Conservation (phyloP, 1,140 invertebrate species). For the Lasaia peninsularis region DNA sequence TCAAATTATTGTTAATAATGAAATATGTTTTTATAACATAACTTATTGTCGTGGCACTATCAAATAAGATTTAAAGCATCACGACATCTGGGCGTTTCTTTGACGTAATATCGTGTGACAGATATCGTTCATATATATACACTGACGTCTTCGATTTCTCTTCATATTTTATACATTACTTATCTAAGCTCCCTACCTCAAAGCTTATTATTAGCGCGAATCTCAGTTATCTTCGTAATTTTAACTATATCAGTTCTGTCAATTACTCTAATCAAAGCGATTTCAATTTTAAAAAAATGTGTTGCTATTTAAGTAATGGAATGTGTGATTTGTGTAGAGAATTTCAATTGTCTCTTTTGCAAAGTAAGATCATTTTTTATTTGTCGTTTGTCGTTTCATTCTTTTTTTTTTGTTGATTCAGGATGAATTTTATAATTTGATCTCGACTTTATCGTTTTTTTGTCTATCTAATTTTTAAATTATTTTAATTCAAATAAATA, state of each 20-base stretch:
- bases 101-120: constrained; percentile 70
- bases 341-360: constrained; percentile 57
- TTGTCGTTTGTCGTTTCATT: not conserved
- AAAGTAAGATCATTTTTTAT: constrained; percentile 49
- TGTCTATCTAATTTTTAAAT: too few species aligned
- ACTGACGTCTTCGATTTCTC: constrained; percentile 55
- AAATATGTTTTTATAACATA: constrained; percentile 35
- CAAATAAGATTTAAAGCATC: constrained; percentile 65
- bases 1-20: constrained; percentile 23
- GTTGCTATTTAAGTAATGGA: constrained; percentile 65
- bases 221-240: constrained; percentile 44
- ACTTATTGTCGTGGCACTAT: constrained; percentile 57
- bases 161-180: constrained; percentile 68
- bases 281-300: constrained; percentile 46
- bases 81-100: constrained; percentile 70
- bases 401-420: not conserved
- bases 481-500: too few species aligned
- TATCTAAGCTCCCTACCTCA: constrained; percentile 73
- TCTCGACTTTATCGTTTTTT: too few species aligned
- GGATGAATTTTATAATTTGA: not conserved
- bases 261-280: not conserved
- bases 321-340: constrained; percentile 68
- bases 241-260: constrained; percentile 30
- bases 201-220: constrained; percentile 50
- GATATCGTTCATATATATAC: constrained; percentile 72